Evolutionary conservation across 2,888 invertebrate genomes (phyloP).

Genomic region (Lepidochitona cinerea): DNA sequence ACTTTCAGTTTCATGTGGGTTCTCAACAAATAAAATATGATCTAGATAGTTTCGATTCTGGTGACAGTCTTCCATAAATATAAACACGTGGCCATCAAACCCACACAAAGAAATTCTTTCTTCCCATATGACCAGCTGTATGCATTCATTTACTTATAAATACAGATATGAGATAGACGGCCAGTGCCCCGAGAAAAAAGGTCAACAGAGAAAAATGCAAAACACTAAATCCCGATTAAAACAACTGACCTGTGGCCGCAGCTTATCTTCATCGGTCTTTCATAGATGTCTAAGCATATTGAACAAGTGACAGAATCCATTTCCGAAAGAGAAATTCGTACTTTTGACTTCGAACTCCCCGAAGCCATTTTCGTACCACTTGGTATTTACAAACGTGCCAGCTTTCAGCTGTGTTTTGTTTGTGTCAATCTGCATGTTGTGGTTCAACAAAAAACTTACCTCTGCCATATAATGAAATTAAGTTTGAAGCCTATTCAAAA

Average conservation of each 20-base stretch:
- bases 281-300: conserved; percentile 50
- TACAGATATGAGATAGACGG: background rate
- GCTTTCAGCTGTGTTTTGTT: conserved; percentile 7
- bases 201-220: background rate
- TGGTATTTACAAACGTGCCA: conserved; percentile 2
- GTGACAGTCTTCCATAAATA: background rate
- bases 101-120: background rate
- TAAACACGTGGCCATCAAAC: background rate
- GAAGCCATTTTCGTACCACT: background rate
- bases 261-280: conserved; percentile 45
- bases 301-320: conserved; percentile 38
- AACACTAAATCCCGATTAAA: background rate
- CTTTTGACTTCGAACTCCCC: background rate
- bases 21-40: too few species aligned
- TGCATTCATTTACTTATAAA: background rate
- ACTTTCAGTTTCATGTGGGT: too few species aligned
- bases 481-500: too few species aligned
- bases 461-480: too few species aligned
- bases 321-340: background rate
- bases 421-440: background rate
- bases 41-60: too few species aligned
- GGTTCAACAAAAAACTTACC: too few species aligned
- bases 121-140: background rate
- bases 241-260: conserved; percentile 52
- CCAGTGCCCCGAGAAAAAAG: background rate